Evolutionary conservation across 2,113 vertebrate genomes (phyloP), one percentile per base, ranked within the genome.

Genomic region (Xyliphius kryptos): DNA sequence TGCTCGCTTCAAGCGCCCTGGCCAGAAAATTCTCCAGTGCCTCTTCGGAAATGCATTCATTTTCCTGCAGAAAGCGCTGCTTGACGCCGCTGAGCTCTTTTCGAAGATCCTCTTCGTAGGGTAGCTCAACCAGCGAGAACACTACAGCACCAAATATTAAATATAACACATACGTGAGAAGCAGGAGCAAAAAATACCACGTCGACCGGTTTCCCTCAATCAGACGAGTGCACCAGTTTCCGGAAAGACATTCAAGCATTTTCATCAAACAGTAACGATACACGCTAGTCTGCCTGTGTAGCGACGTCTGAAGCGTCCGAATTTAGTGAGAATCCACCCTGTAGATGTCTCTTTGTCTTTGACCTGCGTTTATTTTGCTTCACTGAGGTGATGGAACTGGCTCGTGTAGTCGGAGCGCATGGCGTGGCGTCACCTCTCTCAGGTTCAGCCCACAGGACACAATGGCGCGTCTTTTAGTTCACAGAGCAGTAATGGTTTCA

Each of bases 41-140:
- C 77, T 76, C 81, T 57, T 92, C 91, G 1, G 90, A 88, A 60
- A 97, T 82, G 56, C 96, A 98, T 63, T 79, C 69, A 71, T 95
- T 86, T 60, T 94, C 88, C 61, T 77, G 79, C 71, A 97, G 74
- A 77, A 97, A 97, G 59, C 86, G 84, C 55, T 68, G 76, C 65
- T 89, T 91, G 19, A 85, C 79, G 61, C 76, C 82, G 63, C 66
- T 56, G 74, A 98, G 84, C 70, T 94, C 85, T 66, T 77, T 76
- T 12, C 92, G 89, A 40, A 97, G 90, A 38, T 80, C 75, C 21
- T 82, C 75, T 73, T 98, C 95, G 70, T 93, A 91, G 0, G 95
- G 95, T 77, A 89, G 81, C 83, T 98, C 96, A 73, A 97, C 87
- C 43, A 89, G 87, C 16, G 93, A 96, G 86, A 98, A 98, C 67